phyloP scores from a whole-genome alignment of 1,140 invertebrate species.

The Temnothorax longispinosus region DNA sequence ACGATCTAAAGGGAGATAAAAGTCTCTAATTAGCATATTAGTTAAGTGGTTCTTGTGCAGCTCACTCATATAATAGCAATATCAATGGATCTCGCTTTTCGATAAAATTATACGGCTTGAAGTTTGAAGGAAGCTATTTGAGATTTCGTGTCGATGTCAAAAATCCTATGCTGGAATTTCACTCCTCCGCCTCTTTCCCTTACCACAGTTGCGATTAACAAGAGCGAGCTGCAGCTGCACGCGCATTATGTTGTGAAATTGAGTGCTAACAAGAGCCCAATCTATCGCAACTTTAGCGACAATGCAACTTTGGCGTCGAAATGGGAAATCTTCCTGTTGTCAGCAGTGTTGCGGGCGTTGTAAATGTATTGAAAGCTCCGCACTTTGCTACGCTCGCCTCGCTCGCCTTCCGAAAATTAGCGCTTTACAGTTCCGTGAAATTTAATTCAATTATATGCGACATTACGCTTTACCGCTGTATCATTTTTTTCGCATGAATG shows the following conservation, averaged over 20 bases:
- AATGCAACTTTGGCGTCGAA: constrained; percentile 30
- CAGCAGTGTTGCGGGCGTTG: background rate
- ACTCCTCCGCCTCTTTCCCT: background rate
- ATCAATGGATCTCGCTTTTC: background rate
- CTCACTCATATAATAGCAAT: background rate
- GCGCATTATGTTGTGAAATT: constrained; percentile 30
- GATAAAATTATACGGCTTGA: background rate
- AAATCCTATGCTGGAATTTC: background rate
- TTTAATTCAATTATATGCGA: constrained; percentile 25
- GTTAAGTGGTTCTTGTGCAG: background rate
- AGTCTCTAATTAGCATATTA: background rate
- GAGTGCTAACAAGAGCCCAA: constrained; percentile 28
- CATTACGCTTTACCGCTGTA: background rate
- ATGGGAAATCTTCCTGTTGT: constrained; percentile 21
- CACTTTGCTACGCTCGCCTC: background rate
- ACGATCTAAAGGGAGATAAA: background rate
- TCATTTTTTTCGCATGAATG: background rate
- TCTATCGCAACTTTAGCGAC: constrained; percentile 42
- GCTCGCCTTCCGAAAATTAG: constrained; percentile 32
- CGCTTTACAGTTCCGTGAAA: constrained; percentile 11
- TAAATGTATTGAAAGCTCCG: constrained; percentile 21
- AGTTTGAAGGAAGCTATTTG: background rate
- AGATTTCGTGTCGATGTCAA: background rate
- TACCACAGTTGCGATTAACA: constrained; percentile 4
- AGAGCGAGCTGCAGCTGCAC: background rate